Base-by-base conservation (phyloP, 2,888 invertebrate genomes). In the Anarsia innoxiella region DNA sequence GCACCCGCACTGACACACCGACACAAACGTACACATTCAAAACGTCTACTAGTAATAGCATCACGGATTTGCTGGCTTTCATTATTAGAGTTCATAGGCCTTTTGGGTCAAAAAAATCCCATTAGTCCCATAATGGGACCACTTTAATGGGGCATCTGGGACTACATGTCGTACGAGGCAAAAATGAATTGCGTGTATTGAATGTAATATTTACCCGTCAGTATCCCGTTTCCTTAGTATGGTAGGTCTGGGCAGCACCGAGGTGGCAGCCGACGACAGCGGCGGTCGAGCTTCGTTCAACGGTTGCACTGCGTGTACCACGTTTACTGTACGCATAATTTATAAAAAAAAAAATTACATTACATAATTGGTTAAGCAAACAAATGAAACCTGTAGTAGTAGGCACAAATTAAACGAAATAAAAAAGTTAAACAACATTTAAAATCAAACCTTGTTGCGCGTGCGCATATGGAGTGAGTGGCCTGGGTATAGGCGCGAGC, bases 201-300 rank as follows among this genome's bases (percentile, higher is more conserved):
- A n/a, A n/a, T n/a, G n/a, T 19, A 25, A 3, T 25, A 51, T 74
- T 68, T 64, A 90, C 90, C 90, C 90, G 40, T 96, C 96, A 33
- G 90, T 88, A 51, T 96, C 96, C 25, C 96, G 87, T 78, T 97
- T 97, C 41, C 96, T 87, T 40, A 97, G 78, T 77, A 97, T 93
- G 58, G 94, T 93, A 1, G 95, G 94, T 45, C 95, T 74, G 1
- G 94, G 93, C 11, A 92, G 88, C 4, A 89, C 86, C 36, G 88
- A 87, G 0, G 65, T 87, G 12, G 56, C 54, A 13, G 65, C 58
- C 9, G 67, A 48, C 3, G 63, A 42, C 1, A 63, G 40, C 39
- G 59, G 42, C 15, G 60, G 49, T 2, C 70, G 51, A 8, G 45
- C 51, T 6, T 79, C 79, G 0, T 60, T 39, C 13, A 67, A 37